Percentiles rank a stretch among this genome's conserved stretches.
Evolutionary conservation across 2,888 invertebrate species (phyloP).

Genomic region (Limulus polyphemus): DNA sequence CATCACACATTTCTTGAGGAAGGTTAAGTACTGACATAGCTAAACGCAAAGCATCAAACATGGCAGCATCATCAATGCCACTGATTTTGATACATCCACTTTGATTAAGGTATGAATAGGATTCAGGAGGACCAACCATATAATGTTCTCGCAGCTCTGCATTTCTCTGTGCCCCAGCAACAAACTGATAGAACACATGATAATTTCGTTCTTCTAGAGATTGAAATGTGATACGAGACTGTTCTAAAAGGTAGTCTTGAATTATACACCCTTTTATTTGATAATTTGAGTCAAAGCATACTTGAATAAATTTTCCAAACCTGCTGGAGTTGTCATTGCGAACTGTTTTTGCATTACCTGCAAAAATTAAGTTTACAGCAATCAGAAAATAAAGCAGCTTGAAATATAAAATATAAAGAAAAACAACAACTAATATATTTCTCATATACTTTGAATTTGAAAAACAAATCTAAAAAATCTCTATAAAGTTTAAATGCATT

Average conservation of each 20-base stretch:
- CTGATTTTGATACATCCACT: conserved; percentile 53
- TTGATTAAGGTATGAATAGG: conserved; percentile 67
- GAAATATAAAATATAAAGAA: too few relatives aligned
- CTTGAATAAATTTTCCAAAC: conserved; percentile 92
- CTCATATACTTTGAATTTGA: too few relatives aligned
- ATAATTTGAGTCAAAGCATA: conserved; percentile 74
- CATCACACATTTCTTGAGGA: conserved; percentile 70
- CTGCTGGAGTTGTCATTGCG: conserved; percentile 85
- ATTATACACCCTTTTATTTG: conserved; percentile 84
- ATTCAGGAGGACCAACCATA: conserved; percentile 57
- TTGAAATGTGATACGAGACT: conserved; percentile 80
- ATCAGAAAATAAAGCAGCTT: not conserved
- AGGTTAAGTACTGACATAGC: conserved; percentile 64
- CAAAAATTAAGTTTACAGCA: conserved; percentile 11
- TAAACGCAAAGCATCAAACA: conserved; percentile 69
- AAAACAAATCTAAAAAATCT: too few relatives aligned
- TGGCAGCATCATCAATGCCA: conserved; percentile 51
- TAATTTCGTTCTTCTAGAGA: conserved; percentile 76
- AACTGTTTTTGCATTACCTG: conserved; percentile 85
- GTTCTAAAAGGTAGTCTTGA: conserved; percentile 77
- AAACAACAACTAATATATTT: too few relatives aligned
- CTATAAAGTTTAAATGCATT: too few relatives aligned
- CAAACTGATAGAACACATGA: conserved; percentile 81
- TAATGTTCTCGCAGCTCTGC: conserved; percentile 43
- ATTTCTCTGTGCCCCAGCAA: conserved; percentile 52